A percentile compares a stretch with the other conserved stretches of the same genome.
These are phyloP conservation scores for Pteromalus puparum DNA, from an alignment of 1,140 invertebrate species.

Conservation along the genomic window DNA sequence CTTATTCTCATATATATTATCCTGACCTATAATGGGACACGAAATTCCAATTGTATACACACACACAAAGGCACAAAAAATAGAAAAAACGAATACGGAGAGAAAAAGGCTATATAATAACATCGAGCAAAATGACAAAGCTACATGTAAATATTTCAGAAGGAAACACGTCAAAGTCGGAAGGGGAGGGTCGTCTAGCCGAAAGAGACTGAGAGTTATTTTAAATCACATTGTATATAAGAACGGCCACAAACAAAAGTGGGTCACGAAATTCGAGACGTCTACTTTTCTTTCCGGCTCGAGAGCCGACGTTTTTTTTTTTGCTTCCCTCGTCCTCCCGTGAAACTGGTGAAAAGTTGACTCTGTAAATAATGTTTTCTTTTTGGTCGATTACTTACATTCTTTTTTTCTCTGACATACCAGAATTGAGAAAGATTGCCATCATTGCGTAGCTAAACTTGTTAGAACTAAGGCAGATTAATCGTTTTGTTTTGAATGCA, in stretches of 20 bases:
- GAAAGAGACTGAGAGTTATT: constrained; percentile 28
- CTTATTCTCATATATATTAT: too few species aligned
- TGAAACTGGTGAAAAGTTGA: constrained; percentile 16
- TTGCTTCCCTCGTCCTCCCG: neutral
- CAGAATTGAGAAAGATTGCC: neutral
- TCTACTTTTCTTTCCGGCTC: constrained; percentile 12
- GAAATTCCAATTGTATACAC: neutral
- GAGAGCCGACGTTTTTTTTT: neutral
- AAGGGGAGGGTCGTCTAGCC: neutral
- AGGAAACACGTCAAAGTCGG: neutral
- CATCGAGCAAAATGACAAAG: neutral
- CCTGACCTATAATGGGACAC: too few species aligned
- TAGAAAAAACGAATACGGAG: neutral
- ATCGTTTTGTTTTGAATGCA: neutral
- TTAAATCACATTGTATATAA: constrained; percentile 41
- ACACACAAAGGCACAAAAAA: neutral
- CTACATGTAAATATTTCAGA: neutral
- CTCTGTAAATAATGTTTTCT: constrained; percentile 35
- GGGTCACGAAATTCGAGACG: constrained; percentile 33
- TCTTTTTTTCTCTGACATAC: neutral
- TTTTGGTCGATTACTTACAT: neutral
- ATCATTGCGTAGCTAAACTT: neutral
- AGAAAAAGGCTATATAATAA: neutral
- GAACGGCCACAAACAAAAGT: constrained; percentile 31
- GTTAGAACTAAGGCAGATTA: neutral